Evolutionary conservation across 2,797 vertebrate genomes (phyloP), one percentile per base, ranked within the genome.

Genomic region (Dipus sagitta): DNA sequence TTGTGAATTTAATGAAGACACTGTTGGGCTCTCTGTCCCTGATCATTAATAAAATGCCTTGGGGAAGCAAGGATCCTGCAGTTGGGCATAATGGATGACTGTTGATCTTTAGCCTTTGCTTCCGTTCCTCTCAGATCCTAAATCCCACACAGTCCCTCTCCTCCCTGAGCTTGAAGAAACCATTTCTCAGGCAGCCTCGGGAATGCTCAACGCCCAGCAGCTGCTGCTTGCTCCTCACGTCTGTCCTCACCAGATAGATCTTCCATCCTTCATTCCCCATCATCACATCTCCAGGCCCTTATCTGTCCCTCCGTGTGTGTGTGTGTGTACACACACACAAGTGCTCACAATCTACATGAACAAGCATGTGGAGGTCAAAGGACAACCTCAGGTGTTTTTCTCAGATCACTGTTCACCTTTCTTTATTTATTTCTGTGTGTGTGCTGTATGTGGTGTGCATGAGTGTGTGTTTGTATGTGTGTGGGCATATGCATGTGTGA

Each of bases 31-130:
- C 54, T 54, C 72, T 68, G 26, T 72, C 71, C 38, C 1, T 2
- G 70, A 67, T 95, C 75, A 86, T 95, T 96, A 96, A 90, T 89
- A 94, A 92, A 58, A 15, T 12, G 0, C 32, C 74, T 52, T 42
- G 10, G 54, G 72, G 47, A 80, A 6, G 38, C 0, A 1, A 1
- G 47, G 34, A 32, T 75, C 76, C 81, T 8, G 0, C 2, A 13
- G 71, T 32, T 42, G 7, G 0, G 1, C 1, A 1, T 79, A 64
- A 92, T 47, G n/a, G 75, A 84, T 78, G 79, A 24, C 28, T 24
- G 38, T 12, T 15, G 32, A 6, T 67, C 34, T 23, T 84, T 70
- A 78, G 52, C 54, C 38, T 70, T 58, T 21, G 47, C 21, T 24
- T 83, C 81, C 1, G 6, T 34, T 38, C 38, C n/a, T 77, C 42